Percentiles rank a stretch among this genome's conserved stretches.
These are phyloP conservation scores for Heliconius hewitsoni DNA, from an alignment of 1,140 invertebrate species.

Conservation along the genomic window DNA sequence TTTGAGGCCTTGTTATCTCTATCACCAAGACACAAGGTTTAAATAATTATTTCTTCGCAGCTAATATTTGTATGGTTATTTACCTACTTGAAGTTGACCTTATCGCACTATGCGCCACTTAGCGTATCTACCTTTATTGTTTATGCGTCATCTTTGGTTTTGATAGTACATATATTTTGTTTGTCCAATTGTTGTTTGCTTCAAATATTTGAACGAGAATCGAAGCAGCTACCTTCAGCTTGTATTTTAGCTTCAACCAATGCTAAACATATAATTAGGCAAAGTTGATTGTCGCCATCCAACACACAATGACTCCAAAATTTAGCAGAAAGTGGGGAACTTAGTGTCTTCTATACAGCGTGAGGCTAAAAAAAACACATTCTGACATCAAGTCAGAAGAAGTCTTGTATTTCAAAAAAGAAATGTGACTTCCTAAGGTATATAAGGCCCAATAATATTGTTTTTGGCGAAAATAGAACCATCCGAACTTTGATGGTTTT, in stretches of 20 bases:
- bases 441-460: neutral
- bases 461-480: no score
- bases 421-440: no score
- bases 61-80: conserved; percentile 9
- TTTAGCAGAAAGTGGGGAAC: no score
- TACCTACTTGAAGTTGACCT: neutral
- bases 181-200: neutral
- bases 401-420: no score
- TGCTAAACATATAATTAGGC: neutral
- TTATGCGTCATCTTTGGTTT: conserved; percentile 7
- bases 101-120: conserved; percentile 17
- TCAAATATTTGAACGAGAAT: neutral
- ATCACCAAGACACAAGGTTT: neutral
- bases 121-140: conserved; percentile 15
- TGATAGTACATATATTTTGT: neutral
- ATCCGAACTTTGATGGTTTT: no score
- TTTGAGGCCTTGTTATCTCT: neutral
- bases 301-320: neutral
- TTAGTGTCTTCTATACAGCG: no score
- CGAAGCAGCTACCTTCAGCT: neutral
- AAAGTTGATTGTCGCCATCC: neutral
- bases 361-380: no score
- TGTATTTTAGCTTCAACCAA: neutral
- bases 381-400: neutral
- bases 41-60: neutral